Evolutionary conservation across 1,140 invertebrate species (phyloP).

Genomic region (Thaumetopoea pityocampa): DNA sequence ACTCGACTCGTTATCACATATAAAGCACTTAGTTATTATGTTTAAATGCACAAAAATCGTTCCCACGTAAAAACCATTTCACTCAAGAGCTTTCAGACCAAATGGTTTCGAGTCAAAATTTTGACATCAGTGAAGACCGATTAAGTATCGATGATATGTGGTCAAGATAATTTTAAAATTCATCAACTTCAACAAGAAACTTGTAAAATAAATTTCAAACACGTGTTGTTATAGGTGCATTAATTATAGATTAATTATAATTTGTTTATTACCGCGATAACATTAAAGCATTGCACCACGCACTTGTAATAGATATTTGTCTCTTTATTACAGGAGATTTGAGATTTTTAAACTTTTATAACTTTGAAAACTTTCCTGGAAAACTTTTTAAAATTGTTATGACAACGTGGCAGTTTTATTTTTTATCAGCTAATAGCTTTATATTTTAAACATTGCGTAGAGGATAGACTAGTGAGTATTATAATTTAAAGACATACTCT

Average conservation of each 20-base stretch:
- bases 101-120: slow-evolving; percentile 32
- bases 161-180: slow-evolving; percentile 1
- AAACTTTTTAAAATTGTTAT: slow-evolving; percentile 31
- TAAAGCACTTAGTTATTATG: slow-evolving; percentile 53
- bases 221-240: neutral
- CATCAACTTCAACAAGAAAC: neutral
- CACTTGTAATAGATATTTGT: slow-evolving; percentile 22
- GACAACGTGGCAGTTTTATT: slow-evolving; percentile 26
- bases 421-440: slow-evolving; percentile 15
- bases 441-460: slow-evolving; percentile 1
- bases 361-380: slow-evolving; percentile 30
- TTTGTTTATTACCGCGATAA: slow-evolving; percentile 20
- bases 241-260: neutral
- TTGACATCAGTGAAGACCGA: slow-evolving; percentile 14
- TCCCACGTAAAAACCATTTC: slow-evolving; percentile 76
- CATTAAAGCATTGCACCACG: slow-evolving; percentile 31
- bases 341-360: slow-evolving; percentile 18
- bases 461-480: no score
- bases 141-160: neutral
- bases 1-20: slow-evolving; percentile 62
- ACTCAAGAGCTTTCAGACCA: slow-evolving; percentile 74
- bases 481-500: no score
- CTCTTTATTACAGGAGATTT: slow-evolving; percentile 7
- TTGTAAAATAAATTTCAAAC: no score
- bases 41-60: slow-evolving; percentile 73